Percentiles rank a stretch among this genome's conserved stretches.
These are phyloP conservation scores for Penaeus indicus DNA, from an alignment of 1,140 invertebrate genomes.

Conservation along the genomic window DNA sequence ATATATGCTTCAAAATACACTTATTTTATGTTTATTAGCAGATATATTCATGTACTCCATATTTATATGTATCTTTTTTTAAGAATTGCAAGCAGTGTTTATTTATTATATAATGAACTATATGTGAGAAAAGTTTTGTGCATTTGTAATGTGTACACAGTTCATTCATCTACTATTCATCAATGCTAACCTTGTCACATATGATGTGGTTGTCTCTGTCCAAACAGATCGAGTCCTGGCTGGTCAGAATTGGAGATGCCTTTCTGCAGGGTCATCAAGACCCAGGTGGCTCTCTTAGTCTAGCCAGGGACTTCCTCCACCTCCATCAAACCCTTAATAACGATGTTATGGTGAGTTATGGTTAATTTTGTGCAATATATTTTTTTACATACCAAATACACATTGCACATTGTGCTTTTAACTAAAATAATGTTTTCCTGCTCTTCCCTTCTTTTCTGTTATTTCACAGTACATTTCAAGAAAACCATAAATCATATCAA, in stretches of 20 bases:
- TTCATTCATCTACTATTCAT: too few relatives aligned
- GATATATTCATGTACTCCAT: neutral
- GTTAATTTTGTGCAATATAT: neutral
- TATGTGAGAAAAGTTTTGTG: neutral
- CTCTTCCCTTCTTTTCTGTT: too few relatives aligned
- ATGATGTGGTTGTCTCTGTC: too few relatives aligned
- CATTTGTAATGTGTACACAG: neutral
- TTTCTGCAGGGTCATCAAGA: slow-evolving; percentile 82
- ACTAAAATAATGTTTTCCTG: too few relatives aligned
- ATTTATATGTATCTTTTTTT: neutral
- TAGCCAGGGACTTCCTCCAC: slow-evolving; percentile 82
- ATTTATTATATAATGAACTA: neutral
- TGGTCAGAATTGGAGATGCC: slow-evolving; percentile 79
- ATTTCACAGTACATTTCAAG: too few relatives aligned
- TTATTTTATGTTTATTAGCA: neutral
- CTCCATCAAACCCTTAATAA: slow-evolving; percentile 81
- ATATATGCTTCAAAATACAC: neutral
- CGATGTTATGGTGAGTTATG: slow-evolving; percentile 78
- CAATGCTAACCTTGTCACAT: too few relatives aligned
- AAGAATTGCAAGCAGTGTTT: too few relatives aligned
- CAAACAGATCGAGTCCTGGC: slow-evolving; percentile 78
- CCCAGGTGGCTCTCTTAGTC: slow-evolving; percentile 80
- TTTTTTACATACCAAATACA: slow-evolving; percentile 65
- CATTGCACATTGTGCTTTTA: too few relatives aligned
- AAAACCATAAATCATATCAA: neutral